Percentiles rank a stretch among this genome's conserved stretches.
phyloP scores from a whole-genome alignment of 2,113 vertebrate species.

The Drymodes brunneopygia region DNA sequence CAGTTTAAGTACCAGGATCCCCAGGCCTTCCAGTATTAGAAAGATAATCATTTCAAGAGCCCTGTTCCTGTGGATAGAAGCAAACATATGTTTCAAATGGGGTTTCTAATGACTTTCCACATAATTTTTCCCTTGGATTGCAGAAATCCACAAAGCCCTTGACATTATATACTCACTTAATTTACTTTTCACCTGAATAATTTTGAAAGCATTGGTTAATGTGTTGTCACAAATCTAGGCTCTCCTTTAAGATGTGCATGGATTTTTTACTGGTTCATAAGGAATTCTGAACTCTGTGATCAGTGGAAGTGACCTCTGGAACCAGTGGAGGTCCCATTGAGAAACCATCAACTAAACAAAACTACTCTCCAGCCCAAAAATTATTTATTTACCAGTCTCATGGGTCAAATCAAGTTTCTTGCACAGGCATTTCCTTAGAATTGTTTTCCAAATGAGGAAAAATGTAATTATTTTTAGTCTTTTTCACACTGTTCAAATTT shows the following conservation, averaged over 20 bases:
- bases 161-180: background rate
- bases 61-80: background rate
- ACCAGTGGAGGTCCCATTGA: accelerated
- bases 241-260: background rate
- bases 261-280: background rate
- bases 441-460: background rate
- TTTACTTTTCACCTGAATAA: background rate
- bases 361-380: background rate
- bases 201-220: background rate
- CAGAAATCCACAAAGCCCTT: background rate
- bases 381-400: background rate
- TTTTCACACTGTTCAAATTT: background rate
- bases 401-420: background rate
- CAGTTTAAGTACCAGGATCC: background rate
- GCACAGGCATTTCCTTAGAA: background rate
- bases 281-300: background rate
- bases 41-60: background rate
- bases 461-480: background rate
- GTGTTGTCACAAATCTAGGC: background rate
- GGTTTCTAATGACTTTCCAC: background rate
- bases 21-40: background rate
- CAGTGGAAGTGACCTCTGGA: background rate
- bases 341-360: background rate
- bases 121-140: background rate
- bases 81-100: background rate